phyloP scores from a whole-genome alignment of 2,113 vertebrate genomes.

The Madoqua kirkii region DNA sequence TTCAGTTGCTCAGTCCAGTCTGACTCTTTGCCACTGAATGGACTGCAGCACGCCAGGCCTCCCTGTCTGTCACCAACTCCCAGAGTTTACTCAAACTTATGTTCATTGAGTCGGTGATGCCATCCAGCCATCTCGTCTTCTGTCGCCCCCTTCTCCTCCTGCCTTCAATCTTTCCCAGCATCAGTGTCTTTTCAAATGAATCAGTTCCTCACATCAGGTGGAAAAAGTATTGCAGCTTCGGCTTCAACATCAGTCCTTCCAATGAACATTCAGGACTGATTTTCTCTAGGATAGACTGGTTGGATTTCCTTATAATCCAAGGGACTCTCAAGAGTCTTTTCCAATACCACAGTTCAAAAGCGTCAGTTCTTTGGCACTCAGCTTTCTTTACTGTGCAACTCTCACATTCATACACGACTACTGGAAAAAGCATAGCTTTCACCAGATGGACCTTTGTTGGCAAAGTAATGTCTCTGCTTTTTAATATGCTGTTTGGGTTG shows the following conservation, averaged over 20 bases:
- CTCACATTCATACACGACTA: not conserved
- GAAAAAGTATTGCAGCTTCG: not conserved
- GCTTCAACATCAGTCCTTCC: not conserved
- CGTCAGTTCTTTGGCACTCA: not conserved
- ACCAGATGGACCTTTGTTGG: not conserved
- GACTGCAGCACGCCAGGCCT: not conserved
- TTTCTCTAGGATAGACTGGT: not conserved
- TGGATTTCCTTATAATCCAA: not conserved
- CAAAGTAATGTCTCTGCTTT: not conserved
- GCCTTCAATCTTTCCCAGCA: not conserved
- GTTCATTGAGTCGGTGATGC: not conserved
- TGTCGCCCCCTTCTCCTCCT: not conserved
- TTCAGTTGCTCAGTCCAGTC: not conserved
- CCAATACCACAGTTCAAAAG: not conserved
- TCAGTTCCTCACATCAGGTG: not conserved
- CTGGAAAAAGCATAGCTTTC: not conserved
- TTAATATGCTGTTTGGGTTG: not conserved
- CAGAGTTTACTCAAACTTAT: accelerated
- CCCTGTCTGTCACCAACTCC: accelerated
- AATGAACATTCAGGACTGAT: not conserved
- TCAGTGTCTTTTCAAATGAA: not conserved
- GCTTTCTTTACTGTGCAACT: not conserved
- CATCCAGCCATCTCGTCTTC: not conserved
- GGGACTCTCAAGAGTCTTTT: not conserved
- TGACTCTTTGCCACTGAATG: not conserved